phyloP scores from a whole-genome alignment of 2,888 invertebrate species.

The Pomacea canaliculata region DNA sequence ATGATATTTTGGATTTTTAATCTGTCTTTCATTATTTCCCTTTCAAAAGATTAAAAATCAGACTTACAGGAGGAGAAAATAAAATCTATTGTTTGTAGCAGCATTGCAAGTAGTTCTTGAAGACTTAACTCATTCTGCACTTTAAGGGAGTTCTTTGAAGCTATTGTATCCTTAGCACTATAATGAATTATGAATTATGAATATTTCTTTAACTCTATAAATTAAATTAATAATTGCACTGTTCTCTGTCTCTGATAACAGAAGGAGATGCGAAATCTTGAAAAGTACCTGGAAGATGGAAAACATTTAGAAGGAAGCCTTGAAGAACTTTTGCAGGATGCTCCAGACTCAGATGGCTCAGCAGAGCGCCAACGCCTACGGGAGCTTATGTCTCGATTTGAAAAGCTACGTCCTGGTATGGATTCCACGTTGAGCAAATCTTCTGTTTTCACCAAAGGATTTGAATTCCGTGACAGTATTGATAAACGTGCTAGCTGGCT shows the following conservation, averaged over 20 bases:
- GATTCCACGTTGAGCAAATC: conserved; percentile 94
- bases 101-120: no score
- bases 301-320: conserved; percentile 94
- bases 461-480: conserved; percentile 90
- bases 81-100: no score
- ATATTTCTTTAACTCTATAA: background rate
- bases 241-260: conserved; percentile 33
- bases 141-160: no score
- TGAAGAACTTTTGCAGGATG: conserved; percentile 87
- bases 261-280: conserved; percentile 58
- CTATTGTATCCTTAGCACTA: no score
- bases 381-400: conserved; percentile 80
- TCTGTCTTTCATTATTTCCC: no score
- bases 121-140: no score
- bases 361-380: conserved; percentile 86
- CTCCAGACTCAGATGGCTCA: conserved; percentile 83
- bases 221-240: no score
- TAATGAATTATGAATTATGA: no score
- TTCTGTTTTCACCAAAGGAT: conserved; percentile 91
- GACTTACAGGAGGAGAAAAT: no score
- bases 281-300: conserved; percentile 80
- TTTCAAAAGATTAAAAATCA: no score
- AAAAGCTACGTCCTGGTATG: conserved; percentile 84
- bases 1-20: no score
- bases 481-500: conserved; percentile 82